Base-by-base conservation (phyloP, 1,140 invertebrate genomes). In the Polypedilum vanderplanki region DNA sequence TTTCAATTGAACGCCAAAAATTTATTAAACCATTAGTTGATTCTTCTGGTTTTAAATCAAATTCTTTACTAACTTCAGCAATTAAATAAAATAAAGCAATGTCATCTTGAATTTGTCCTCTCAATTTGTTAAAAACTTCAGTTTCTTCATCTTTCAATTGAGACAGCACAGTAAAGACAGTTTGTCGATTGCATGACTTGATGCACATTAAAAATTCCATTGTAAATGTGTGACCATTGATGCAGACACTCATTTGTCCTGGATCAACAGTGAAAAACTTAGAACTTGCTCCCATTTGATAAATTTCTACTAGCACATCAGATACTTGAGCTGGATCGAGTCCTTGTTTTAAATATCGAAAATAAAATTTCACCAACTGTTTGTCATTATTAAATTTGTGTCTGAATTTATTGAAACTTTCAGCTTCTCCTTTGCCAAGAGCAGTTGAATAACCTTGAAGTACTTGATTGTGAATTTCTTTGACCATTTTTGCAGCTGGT, bases 401-500 rank as follows among this genome's bases (percentile, higher is more conserved):
- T 22, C 65, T n/a, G 18, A 70, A 70, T 70, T 70, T 70, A 70
- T 70, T 70, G 10, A 70, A 70, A 70, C 18, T 18, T 18, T 70
- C 65, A n/a, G 46, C 46, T 7, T 18, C 17, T 7, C n/a, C 5
- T 20, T 70, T 18, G 0, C 17, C 65, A 18, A 70, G 17, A 1
- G 65, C 65, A 7, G 65, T 70, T 20, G 65, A 70, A 70, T 70
- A 70, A 0, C 65, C 18, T 10, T 70, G n/a, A 18, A 70, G 17
- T 20, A 70, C 65, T 70, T 70, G 65, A 70, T 70, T 70, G 65
- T 70, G 65, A 70, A 70, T 70, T 70, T 70, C 65, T 20, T 12
- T 18, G 8, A 70, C 65, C 17, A 70, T 70, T 18, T 70, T 70
- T 22, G 65, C 65, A 9, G 65, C 65, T 70, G 65, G 65, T 18